Evolutionary conservation across 2,797 vertebrate genomes (phyloP).

Genomic region (Argyrosomus regius): DNA sequence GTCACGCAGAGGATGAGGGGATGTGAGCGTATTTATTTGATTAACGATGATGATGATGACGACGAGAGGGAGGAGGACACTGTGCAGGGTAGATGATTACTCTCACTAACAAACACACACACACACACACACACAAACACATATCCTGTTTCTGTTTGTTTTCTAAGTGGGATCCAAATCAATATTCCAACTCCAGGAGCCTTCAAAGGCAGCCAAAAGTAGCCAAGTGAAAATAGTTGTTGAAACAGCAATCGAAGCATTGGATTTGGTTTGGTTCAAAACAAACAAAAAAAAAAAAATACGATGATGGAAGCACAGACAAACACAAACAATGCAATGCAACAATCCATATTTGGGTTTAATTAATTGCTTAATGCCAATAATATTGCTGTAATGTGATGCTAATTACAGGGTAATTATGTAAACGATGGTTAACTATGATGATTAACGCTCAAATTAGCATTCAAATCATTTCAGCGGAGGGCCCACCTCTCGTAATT

Average conservation of each 20-base stretch:
- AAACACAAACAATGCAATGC: constrained; percentile 55
- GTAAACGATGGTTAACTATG: constrained; percentile 81
- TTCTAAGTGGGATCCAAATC: constrained; percentile 81
- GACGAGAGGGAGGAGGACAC: neutral
- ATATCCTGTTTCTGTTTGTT: constrained; percentile 68
- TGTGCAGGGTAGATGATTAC: constrained; percentile 34
- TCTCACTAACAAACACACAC: neutral
- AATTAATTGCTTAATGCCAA: constrained; percentile 82
- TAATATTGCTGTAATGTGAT: constrained; percentile 78
- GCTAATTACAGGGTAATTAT: constrained; percentile 82
- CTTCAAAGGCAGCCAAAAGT: constrained; percentile 82
- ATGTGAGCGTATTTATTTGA: constrained; percentile 43
- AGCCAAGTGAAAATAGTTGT: constrained; percentile 80
- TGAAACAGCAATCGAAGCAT: constrained; percentile 65
- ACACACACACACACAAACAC: constrained; percentile 9
- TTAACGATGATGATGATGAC: constrained; percentile 39
- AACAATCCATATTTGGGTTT: constrained; percentile 73
- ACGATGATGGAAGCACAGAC: constrained; percentile 31
- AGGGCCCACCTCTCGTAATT: constrained; percentile 82
- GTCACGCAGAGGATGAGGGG: constrained; percentile 45
- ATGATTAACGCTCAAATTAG: constrained; percentile 81
- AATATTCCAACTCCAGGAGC: constrained; percentile 81
- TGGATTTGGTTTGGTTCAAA: constrained; percentile 46
- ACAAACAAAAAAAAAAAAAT: constrained; percentile 29
- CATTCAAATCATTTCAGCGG: constrained; percentile 71